Evolutionary conservation across 2,113 vertebrate species (phyloP).

Genomic region (Lontra canadensis): DNA sequence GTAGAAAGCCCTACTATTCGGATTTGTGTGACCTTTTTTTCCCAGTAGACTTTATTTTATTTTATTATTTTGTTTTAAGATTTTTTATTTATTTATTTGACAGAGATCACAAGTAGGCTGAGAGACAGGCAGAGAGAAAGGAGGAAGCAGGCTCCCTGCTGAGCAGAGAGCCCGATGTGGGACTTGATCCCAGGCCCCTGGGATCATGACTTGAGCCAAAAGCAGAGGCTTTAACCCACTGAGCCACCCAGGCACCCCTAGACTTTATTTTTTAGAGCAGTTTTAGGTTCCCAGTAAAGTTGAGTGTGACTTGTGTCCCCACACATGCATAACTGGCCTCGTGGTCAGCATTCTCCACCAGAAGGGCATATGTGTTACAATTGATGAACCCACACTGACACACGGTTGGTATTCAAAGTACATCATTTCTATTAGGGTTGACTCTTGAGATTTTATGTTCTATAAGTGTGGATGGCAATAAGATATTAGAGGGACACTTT

Average conservation of each 20-base stretch:
- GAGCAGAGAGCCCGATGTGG: accelerated
- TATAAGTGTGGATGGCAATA: not conserved
- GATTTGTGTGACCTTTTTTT: not conserved
- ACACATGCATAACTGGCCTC: not conserved
- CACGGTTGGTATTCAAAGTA: not conserved
- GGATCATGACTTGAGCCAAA: too few relatives aligned
- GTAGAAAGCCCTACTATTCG: not conserved
- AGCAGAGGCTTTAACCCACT: too few relatives aligned
- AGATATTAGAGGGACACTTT: not conserved
- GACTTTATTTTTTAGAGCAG: not conserved
- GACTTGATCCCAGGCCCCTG: too few relatives aligned
- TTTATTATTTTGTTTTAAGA: too few relatives aligned
- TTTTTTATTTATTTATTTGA: too few relatives aligned
- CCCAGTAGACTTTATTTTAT: not conserved
- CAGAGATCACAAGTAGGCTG: too few relatives aligned
- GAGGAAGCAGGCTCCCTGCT: too few relatives aligned
- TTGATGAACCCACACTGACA: not conserved
- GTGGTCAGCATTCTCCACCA: not conserved
- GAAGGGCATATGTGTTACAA: not conserved
- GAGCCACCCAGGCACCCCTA: too few relatives aligned
- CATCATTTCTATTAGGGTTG: not conserved
- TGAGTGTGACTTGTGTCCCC: not conserved
- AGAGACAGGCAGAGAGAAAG: too few relatives aligned
- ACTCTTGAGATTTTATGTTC: not conserved
- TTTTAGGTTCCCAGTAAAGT: not conserved